Conservation (phyloP, 2,113 vertebrate genomes). For the Menura novaehollandiae region DNA sequence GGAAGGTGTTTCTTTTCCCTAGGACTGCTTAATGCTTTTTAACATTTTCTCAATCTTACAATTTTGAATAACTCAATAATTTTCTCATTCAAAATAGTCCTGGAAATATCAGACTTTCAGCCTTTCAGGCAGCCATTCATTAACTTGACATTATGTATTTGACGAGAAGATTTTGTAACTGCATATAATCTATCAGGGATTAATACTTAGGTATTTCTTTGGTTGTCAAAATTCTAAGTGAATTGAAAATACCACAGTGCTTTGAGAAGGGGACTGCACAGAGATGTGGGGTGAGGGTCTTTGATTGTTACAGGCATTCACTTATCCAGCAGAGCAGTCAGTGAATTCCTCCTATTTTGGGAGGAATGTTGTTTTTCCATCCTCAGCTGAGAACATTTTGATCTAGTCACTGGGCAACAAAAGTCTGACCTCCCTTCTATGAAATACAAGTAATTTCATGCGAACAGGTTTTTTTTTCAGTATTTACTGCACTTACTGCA, state of each 20-base stretch:
- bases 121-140: neutral
- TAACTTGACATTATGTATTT: neutral
- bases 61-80: neutral
- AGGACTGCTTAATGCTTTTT: neutral
- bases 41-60: neutral
- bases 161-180: neutral
- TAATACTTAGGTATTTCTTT: neutral
- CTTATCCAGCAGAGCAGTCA: neutral
- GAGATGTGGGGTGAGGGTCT: neutral
- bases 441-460: neutral
- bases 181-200: neutral
- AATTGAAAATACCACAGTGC: neutral
- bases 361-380: conserved; percentile 23
- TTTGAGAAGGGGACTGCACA: neutral
- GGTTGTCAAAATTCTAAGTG: neutral
- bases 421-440: neutral
- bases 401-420: neutral
- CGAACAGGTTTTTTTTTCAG: neutral
- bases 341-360: conserved; percentile 7
- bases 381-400: conserved; percentile 24
- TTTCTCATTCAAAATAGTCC: neutral
- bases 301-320: neutral
- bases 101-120: neutral
- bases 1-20: neutral
- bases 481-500: neutral